Evolutionary conservation across 1,140 invertebrate genomes (phyloP).

Genomic region (Chelonus insularis): DNA sequence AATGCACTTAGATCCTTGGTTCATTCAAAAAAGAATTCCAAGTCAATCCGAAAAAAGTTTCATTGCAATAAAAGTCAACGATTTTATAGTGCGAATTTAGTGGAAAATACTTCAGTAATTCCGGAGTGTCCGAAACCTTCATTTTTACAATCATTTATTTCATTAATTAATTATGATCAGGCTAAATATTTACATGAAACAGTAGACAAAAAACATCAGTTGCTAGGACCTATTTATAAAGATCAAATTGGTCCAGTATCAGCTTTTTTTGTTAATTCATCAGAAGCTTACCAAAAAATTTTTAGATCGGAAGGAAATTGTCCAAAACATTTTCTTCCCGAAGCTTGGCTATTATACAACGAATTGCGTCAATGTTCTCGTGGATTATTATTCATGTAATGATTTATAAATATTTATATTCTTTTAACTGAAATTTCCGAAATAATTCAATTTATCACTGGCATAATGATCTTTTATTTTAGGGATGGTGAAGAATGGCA

Average conservation of each 20-base stretch:
- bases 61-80: no score
- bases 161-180: conserved; percentile 46
- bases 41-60: no score
- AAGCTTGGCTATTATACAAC: conserved; percentile 82
- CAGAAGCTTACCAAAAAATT: conserved; percentile 69
- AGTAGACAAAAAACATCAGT: conserved; percentile 70
- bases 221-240: conserved; percentile 75
- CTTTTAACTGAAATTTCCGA: conserved; percentile 5
- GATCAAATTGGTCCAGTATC: conserved; percentile 70
- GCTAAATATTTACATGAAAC: conserved; percentile 69
- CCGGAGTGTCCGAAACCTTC: conserved; percentile 53
- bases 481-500: conserved; percentile 82
- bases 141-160: conserved; percentile 50
- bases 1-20: no score
- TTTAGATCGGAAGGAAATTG: conserved; percentile 78
- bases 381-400: conserved; percentile 86
- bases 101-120: conserved; percentile 3
- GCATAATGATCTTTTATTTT: conserved; percentile 3
- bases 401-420: conserved; percentile 31
- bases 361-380: conserved; percentile 69
- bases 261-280: conserved; percentile 73
- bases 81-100: neutral
- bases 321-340: conserved; percentile 78
- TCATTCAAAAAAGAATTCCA: no score
- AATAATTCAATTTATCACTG: conserved; percentile 3